Base-by-base conservation (phyloP, 1,140 invertebrate genomes). In the Lepidostoma basale region DNA sequence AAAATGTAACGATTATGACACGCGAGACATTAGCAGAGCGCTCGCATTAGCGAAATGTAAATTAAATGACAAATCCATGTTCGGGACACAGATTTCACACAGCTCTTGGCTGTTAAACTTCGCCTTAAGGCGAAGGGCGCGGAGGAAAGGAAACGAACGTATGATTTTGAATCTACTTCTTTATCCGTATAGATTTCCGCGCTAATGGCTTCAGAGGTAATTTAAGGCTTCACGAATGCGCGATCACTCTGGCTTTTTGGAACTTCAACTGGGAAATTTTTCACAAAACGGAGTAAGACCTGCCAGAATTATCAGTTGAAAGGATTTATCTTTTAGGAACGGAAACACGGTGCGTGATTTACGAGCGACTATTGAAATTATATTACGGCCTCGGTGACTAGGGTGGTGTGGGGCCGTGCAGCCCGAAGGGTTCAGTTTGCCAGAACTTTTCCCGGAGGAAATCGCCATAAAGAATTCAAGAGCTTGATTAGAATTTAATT, bases 351-450 rank as follows among this genome's bases (percentile, higher is more conserved):
- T 14, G 52, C 52, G 1, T 56, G 52, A 56, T 56, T 56, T 56
- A 56, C 20, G 52, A 12, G n/a, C 28, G 52, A 30, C 52, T 33
- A 56, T 56, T 56, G 52, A 56, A 56, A 56, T 56, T 33, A 56
- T 56, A 56, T 56, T 33, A 56, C 52, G 26, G 20, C 52, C 52
- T 33, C 30, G n/a, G n/a, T n/a, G n/a, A n/a, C n/a, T n/a, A n/a
- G n/a, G n/a, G n/a, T n/a, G n/a, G n/a, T n/a, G n/a, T n/a, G n/a
- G 26, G 20, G 20, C 30, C 26, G 28, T 8, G 52, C 14, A 56
- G 14, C 14, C 36, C 36, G 52, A 56, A 33, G 52, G 52, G 33
- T 52, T 56, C 30, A n/a, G 20, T 3, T 30, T 22, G 33, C 9
- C 44, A 18, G 14, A 56, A 56, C 16, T 33, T 56, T 56, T 36